These are phyloP conservation scores for Dorcus hopei DNA, from an alignment of 2,888 invertebrate genomes.

Conservation along the genomic window DNA sequence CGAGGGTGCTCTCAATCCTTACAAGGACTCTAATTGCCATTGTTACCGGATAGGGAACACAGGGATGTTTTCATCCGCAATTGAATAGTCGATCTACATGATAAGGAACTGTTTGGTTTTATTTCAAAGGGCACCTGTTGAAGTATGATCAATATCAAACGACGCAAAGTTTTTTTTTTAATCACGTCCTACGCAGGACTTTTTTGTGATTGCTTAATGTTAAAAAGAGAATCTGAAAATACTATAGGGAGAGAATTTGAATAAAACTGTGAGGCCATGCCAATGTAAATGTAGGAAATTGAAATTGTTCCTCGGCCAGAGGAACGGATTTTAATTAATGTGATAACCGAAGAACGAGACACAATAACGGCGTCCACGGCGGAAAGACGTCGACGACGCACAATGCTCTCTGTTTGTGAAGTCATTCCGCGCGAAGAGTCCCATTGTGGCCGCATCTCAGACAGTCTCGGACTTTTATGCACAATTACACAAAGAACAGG, in stretches of 20 bases:
- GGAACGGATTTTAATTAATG: slow-evolving; percentile 12
- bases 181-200: no score
- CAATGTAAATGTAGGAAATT: neutral
- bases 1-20: slow-evolving; percentile 15
- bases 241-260: no score
- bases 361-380: slow-evolving; percentile 4
- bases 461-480: slow-evolving; percentile 42
- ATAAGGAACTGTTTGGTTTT: no score
- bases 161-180: no score
- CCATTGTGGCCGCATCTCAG: slow-evolving; percentile 40
- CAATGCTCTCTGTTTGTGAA: slow-evolving; percentile 38
- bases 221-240: no score
- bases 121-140: no score
- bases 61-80: no score
- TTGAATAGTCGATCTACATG: no score
- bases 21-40: slow-evolving; percentile 16
- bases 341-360: slow-evolving; percentile 11
- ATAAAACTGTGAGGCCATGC: no score
- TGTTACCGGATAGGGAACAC: slow-evolving; percentile 2
- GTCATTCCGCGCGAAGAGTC: slow-evolving; percentile 41
- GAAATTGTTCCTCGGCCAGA: neutral
- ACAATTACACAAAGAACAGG: slow-evolving; percentile 46
- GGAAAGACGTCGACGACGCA: slow-evolving; percentile 11
- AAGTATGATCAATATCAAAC: no score
- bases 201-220: no score